Percentiles rank a stretch among this genome's conserved stretches.
Evolutionary conservation across 1,140 invertebrate species (phyloP).

Genomic region (Sminthurinus signatus): DNA sequence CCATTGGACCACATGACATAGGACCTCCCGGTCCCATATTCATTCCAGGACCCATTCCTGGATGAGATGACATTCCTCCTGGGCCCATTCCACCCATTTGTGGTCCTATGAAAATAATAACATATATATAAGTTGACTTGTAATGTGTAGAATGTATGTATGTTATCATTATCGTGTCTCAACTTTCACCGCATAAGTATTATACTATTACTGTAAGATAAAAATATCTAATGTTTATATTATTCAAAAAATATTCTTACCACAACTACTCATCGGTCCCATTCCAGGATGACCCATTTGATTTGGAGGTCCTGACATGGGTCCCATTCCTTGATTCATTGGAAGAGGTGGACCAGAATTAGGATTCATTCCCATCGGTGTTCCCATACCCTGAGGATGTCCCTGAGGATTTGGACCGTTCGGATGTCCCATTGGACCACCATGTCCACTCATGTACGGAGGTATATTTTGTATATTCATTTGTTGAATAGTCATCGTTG

Average conservation of each 20-base stretch:
- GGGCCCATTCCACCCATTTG: conserved; percentile 18
- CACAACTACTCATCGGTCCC: conserved; percentile 12
- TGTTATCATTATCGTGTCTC: too few species aligned
- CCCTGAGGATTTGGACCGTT: conserved; percentile 43
- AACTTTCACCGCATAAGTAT: too few species aligned
- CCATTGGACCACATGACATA: too few species aligned
- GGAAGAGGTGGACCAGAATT: conserved; percentile 53
- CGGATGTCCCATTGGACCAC: conserved; percentile 52
- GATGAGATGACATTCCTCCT: conserved; percentile 9
- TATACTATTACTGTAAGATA: too few species aligned
- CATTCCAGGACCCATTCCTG: conserved; percentile 30
- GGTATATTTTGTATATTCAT: conserved; percentile 51
- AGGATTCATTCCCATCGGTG: conserved; percentile 32
- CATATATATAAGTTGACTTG: too few species aligned
- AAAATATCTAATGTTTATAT: too few species aligned
- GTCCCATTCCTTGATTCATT: conserved; percentile 9
- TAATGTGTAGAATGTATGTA: too few species aligned
- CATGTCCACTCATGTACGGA: conserved; percentile 47
- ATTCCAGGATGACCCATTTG: conserved; percentile 15
- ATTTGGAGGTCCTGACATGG: conserved; percentile 4
- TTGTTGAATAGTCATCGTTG: conserved; percentile 52
- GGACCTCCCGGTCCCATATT: conserved; percentile 18
- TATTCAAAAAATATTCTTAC: too few species aligned
- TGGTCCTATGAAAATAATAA: conserved; percentile 25
- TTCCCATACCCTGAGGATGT: conserved; percentile 19